These are phyloP conservation scores for Turritopsis rubra DNA, from an alignment of 30 jellyfish, hydroid and myxozoan species.

Conservation along the genomic window DNA sequence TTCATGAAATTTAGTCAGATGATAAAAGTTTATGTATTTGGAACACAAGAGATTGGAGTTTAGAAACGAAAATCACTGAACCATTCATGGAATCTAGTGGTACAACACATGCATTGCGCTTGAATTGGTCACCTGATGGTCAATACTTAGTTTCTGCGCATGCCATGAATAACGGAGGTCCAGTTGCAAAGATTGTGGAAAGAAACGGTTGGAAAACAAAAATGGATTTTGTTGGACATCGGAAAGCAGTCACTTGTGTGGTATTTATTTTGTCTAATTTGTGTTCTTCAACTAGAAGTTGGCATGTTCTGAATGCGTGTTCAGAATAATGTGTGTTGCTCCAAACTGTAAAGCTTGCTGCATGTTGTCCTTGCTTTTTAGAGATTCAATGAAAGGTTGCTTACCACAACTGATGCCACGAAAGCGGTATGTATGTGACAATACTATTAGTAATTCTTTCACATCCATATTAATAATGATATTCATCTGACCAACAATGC, in stretches of 20 bases:
- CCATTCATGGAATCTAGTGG: slow-evolving; percentile 95
- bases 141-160: slow-evolving; percentile 93
- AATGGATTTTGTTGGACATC: slow-evolving; percentile 98
- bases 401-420: slow-evolving; percentile 23
- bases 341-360: neutral
- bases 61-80: slow-evolving; percentile 67
- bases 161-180: slow-evolving; percentile 98
- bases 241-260: slow-evolving; percentile 92
- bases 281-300: neutral
- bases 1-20: slow-evolving; percentile 87
- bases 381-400: slow-evolving; percentile 72
- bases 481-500: too few species aligned
- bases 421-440: neutral
- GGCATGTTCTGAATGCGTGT: neutral
- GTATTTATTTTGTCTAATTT: slow-evolving; percentile 27
- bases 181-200: slow-evolving; percentile 93
- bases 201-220: slow-evolving; percentile 92
- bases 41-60: slow-evolving; percentile 77
- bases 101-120: slow-evolving; percentile 86
- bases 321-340: too few species aligned
- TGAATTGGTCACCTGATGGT: slow-evolving; percentile 99
- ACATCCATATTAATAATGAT: too few species aligned
- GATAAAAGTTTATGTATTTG: slow-evolving; percentile 83
- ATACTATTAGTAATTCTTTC: neutral
- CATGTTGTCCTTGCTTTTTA: slow-evolving; percentile 1